A percentile compares a stretch with the other conserved stretches of the same genome.
phyloP scores from a whole-genome alignment of 2,797 vertebrate species.

The Tokudaia muenninki region DNA sequence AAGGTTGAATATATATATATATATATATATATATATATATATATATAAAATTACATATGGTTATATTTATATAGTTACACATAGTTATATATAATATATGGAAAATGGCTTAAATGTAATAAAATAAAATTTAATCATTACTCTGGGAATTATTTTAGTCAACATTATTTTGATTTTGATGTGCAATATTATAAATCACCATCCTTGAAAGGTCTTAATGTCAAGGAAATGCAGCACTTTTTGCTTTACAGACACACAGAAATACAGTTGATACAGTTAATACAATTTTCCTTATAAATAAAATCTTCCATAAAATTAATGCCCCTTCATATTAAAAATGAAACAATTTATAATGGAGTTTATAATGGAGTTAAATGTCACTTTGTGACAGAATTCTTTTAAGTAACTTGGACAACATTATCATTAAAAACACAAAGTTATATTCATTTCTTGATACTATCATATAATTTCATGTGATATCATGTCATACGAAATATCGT shows the following conservation, averaged over 20 bases:
- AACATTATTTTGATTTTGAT: not conserved
- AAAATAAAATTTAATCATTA: not conserved
- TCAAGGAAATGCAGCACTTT: not conserved
- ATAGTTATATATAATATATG: not conserved
- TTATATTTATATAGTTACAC: not conserved
- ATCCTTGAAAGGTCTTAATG: not conserved
- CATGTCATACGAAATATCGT: not conserved
- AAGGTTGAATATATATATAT: not conserved
- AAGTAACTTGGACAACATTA: not conserved
- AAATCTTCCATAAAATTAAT: not conserved
- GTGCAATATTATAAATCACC: not conserved
- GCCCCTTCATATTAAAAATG: not conserved
- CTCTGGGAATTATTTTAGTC: not conserved
- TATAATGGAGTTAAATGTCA: not conserved
- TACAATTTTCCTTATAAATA: not conserved
- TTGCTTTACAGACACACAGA: not conserved
- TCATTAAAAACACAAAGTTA: not conserved
- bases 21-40: not conserved
- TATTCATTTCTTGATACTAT: not conserved
- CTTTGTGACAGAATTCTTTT: not conserved
- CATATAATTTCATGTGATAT: not conserved
- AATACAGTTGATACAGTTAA: not conserved
- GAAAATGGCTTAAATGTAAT: not conserved
- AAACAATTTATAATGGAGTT: not conserved
- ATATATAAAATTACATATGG: not conserved